Percentiles rank a stretch among this genome's conserved stretches.
These are phyloP conservation scores for Subanguina moxae DNA, from an alignment of 1,140 invertebrate genomes.

Conservation along the genomic window DNA sequence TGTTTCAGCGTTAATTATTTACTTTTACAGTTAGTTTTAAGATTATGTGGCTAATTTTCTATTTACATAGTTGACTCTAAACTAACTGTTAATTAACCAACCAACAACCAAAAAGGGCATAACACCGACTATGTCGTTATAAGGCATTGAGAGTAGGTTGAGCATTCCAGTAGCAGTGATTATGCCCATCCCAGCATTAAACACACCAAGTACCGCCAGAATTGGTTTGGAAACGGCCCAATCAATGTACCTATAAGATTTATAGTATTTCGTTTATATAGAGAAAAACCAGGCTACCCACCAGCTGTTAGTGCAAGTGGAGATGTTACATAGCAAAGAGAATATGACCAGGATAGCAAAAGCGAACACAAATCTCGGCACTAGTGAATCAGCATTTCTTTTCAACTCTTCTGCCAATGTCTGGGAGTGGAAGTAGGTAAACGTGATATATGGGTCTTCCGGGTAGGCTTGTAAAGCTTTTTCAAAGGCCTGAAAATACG, in stretches of 20 bases:
- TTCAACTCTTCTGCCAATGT: conserved; percentile 56
- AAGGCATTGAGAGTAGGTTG: conserved; percentile 75
- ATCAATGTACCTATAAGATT: conserved; percentile 55
- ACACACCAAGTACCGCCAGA: conserved; percentile 66
- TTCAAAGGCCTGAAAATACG: conserved; percentile 50
- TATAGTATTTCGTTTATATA: too few relatives aligned
- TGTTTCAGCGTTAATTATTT: too few relatives aligned
- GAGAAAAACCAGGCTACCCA: conserved; percentile 59
- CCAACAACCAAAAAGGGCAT: conserved; percentile 59
- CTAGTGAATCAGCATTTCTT: conserved; percentile 52
- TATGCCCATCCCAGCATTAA: conserved; percentile 64
- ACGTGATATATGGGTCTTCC: conserved; percentile 46
- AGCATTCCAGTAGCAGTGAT: conserved; percentile 81
- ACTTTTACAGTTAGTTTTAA: too few relatives aligned
- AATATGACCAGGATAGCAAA: conserved; percentile 55
- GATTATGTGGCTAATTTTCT: too few relatives aligned
- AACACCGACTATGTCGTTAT: conserved; percentile 59
- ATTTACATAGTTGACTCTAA: too few relatives aligned
- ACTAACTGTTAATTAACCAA: conserved; percentile 33
- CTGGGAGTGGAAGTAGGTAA: conserved; percentile 45
- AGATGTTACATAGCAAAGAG: conserved; percentile 53
- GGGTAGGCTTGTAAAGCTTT: conserved; percentile 45
- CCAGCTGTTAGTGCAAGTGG: conserved; percentile 44
- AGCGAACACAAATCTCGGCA: conserved; percentile 51
- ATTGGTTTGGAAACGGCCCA: conserved; percentile 59